Conservation (phyloP, 2,113 vertebrate species). For the Isichthys henryi region DNA sequence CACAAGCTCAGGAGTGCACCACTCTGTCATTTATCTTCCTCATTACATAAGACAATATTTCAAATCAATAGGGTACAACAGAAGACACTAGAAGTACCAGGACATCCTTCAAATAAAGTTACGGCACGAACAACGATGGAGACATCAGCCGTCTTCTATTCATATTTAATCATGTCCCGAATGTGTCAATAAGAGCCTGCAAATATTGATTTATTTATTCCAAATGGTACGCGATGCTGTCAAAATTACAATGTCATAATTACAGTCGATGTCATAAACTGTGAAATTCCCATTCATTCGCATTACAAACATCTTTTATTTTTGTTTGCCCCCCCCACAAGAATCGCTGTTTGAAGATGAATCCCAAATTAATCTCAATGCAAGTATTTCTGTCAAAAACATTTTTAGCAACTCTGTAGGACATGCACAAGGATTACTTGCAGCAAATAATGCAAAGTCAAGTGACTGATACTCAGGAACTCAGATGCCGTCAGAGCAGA, state of each 20-base stretch:
- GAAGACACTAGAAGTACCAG: conserved; percentile 33
- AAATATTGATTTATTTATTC: neutral
- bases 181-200: neutral
- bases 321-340: neutral
- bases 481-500: neutral
- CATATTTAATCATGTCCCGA: neutral
- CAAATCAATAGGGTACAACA: conserved; percentile 30
- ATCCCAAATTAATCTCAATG: neutral
- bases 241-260: neutral
- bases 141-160: neutral
- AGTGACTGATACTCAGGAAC: neutral
- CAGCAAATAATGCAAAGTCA: neutral
- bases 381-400: neutral
- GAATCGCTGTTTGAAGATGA: neutral
- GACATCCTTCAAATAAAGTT: conserved; percentile 27
- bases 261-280: neutral
- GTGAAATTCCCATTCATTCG: neutral
- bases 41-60: conserved; percentile 40
- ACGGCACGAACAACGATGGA: conserved; percentile 14
- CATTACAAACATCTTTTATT: neutral
- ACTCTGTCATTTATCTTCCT: conserved; percentile 25
- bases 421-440: neutral
- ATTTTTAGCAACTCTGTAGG: neutral
- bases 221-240: neutral
- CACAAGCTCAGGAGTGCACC: conserved; percentile 36